A percentile compares a stretch with the other conserved stretches of the same genome.
phyloP scores from a whole-genome alignment of 2,113 vertebrate genomes.

The Solea solea region DNA sequence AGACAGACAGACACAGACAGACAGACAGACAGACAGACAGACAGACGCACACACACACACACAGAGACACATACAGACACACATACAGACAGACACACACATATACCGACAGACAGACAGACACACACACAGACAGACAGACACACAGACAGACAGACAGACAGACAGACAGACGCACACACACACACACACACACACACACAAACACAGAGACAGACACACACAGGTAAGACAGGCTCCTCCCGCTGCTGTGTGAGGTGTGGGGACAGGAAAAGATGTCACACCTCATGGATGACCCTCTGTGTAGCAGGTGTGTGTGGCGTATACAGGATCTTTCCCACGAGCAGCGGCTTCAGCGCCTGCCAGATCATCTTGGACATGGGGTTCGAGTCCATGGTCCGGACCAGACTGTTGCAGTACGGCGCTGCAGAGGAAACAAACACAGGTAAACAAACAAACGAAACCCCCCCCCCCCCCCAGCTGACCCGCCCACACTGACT shows the following conservation, averaged over 20 bases:
- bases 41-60: no score
- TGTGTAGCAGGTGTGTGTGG: constrained; percentile 90
- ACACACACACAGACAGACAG: no score
- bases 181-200: constrained; percentile 6
- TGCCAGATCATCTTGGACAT: constrained; percentile 97
- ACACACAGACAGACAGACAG: no score
- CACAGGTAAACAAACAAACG: no score
- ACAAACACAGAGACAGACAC: background rate
- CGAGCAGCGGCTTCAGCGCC: constrained; percentile 92
- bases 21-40: no score
- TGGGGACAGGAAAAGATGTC: constrained; percentile 18
- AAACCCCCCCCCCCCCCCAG: no score
- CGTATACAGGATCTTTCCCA: constrained; percentile 97
- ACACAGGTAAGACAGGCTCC: background rate
- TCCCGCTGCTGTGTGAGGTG: no score
- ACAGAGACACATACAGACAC: no score
- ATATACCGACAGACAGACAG: no score
- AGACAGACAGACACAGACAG: no score
- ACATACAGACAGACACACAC: no score
- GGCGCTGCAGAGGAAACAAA: constrained; percentile 81
- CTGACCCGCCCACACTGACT: constrained; percentile 58
- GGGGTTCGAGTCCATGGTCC: constrained; percentile 91
- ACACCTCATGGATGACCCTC: constrained; percentile 91
- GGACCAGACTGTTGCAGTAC: constrained; percentile 94
- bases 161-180: no score